Evolutionary conservation across 2,113 vertebrate genomes (phyloP), one percentile per base, ranked within the genome.

Genomic region (Embiotoca jacksoni): DNA sequence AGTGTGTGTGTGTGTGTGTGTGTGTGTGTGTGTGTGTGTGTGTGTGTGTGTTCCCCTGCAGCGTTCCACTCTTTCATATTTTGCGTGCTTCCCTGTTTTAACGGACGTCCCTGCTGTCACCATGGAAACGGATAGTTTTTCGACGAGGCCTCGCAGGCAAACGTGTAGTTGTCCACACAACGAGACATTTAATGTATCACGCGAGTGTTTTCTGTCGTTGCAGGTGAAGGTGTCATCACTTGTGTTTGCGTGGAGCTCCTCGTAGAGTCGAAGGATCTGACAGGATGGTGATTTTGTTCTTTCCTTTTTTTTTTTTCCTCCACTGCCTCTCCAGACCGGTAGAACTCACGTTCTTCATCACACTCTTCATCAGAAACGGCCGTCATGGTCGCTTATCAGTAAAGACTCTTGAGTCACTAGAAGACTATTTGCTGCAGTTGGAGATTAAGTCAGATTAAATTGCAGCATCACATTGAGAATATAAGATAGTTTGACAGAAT

Each of bases 31-130:
- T 23, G 23, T 23, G 23, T 23, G 23, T 23, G 23, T 23, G 23
- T 23, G 23, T 23, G 23, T 23, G 23, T 23, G 23, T 23, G 23
- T 23, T 39, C n/a, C 16, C 61, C 54, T 65, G 6, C 7, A 1
- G 60, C 23, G 9, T 85, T 75, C 30, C 65, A 41, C 72, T 58
- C 71, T 87, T 23, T 73, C 79, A 36, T 67, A 73, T 58, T 54
- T 54, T 35, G 8, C 66, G 30, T 47, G 60, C 72, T 81, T 84
- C 75, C 61, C 54, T 84, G 56, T 86, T 81, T 80, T 68, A 88
- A 67, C 3, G 0, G 67, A 63, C 8, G 13, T 69, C 54, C 55
- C 73, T 68, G 58, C 36, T 63, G 72, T 88, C 80, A 49, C 85
- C 71, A 76, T 81, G 77, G 84, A 78, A 77, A 85, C 75, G 0